Conservation (phyloP, 2,888 invertebrate genomes). For the Anodontia alba region DNA sequence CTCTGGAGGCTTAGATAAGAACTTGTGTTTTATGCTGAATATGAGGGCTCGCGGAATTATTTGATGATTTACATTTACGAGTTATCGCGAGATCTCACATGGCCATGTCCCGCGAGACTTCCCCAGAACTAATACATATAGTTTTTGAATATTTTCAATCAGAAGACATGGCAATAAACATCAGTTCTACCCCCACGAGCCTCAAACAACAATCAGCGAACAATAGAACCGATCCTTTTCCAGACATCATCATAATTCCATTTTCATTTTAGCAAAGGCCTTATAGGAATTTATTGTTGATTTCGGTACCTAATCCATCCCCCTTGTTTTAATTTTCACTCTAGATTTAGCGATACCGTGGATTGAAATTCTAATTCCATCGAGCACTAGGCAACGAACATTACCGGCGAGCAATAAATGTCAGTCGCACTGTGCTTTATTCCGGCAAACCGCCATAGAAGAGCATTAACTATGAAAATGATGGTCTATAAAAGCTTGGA, state of each 20-base stretch:
- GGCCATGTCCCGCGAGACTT: conserved; percentile 11
- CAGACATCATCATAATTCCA: conserved; percentile 21
- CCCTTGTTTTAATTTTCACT: conserved; percentile 24
- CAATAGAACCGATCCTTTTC: conserved; percentile 20
- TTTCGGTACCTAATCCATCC: conserved; percentile 17
- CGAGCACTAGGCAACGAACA: not conserved
- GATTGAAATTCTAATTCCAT: conserved; percentile 22
- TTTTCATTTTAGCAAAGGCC: conserved; percentile 16
- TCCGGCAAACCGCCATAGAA: conserved; percentile 6
- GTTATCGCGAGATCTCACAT: conserved; percentile 34
- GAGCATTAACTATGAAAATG: not conserved
- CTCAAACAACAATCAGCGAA: conserved; percentile 30
- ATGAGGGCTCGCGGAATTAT: conserved; percentile 31
- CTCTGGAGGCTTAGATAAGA: conserved; percentile 15
- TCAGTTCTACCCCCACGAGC: conserved; percentile 25
- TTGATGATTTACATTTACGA: conserved; percentile 47
- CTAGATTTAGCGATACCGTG: conserved; percentile 13
- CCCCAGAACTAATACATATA: conserved; percentile 30
- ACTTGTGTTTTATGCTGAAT: conserved; percentile 19
- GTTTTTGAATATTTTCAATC: conserved; percentile 48
- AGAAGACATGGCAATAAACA: conserved; percentile 35
- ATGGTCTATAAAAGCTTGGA: conserved; percentile 20
- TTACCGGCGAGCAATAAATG: conserved; percentile 2
- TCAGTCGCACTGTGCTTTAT: not conserved
- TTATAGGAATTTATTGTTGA: conserved; percentile 9